phyloP scores from a whole-genome alignment of 37 sponge, comb jelly and placozoan genomes.

The Bolinopsis microptera region DNA sequence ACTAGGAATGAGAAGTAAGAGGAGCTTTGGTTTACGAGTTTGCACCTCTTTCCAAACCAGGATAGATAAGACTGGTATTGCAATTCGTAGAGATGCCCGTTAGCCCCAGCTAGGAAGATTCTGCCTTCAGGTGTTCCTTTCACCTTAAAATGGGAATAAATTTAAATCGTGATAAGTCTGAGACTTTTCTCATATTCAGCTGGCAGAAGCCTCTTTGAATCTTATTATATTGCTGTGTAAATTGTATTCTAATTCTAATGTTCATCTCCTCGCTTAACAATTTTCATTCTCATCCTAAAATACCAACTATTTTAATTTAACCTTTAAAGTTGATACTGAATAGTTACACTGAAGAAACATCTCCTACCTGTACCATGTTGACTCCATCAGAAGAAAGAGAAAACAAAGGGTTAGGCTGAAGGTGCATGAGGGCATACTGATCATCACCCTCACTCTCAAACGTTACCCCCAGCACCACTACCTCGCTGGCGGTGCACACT shows the following conservation, averaged over 20 bases:
- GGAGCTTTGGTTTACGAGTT: conserved; percentile 83
- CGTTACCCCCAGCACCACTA: conserved; percentile 90
- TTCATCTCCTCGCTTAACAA: no score
- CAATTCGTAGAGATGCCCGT: conserved; percentile 92
- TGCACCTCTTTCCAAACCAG: conserved; percentile 86
- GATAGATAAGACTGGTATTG: conserved; percentile 86
- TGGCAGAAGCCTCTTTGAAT: no score
- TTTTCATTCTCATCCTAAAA: no score
- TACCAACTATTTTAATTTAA: no score
- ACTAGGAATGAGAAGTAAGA: conserved; percentile 86
- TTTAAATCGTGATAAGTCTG: no score
- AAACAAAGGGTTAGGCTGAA: conserved; percentile 94
- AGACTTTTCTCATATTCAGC: no score
- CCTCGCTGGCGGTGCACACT: conserved; percentile 86
- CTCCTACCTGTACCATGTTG: conserved; percentile 69
- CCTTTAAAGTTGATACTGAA: no score
- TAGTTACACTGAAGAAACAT: no score
- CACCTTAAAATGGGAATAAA: not conserved
- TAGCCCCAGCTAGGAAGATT: conserved; percentile 85
- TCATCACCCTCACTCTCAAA: conserved; percentile 75
- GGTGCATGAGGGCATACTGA: conserved; percentile 84
- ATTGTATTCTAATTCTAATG: no score
- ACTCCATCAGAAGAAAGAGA: conserved; percentile 85
- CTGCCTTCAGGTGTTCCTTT: conserved; percentile 74
- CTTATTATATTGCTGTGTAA: no score